phyloP scores from a whole-genome alignment of 2,888 invertebrate species.

The Antheraea yamamai region DNA sequence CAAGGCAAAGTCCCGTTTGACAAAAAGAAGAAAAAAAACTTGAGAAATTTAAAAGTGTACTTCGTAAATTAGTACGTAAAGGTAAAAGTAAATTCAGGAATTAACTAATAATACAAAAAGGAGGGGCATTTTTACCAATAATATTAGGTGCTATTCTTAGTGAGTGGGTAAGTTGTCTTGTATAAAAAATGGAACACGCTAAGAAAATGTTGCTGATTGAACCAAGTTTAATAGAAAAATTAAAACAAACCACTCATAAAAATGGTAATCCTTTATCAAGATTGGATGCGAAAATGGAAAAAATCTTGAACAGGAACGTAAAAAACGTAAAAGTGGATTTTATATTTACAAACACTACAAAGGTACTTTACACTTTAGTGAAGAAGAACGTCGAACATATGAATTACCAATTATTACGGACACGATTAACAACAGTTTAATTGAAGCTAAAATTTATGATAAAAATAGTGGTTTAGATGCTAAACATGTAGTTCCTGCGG shows the following conservation, averaged over 20 bases:
- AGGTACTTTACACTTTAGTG: conserved; percentile 31
- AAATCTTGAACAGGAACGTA: conserved; percentile 12
- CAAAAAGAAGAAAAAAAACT: not conserved
- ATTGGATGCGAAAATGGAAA: not conserved
- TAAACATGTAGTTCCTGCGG: not conserved
- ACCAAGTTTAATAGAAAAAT: not conserved
- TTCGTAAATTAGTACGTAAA: conserved; percentile 20
- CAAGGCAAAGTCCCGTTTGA: not conserved
- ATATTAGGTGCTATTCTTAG: conserved; percentile 31
- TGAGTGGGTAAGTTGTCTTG: conserved; percentile 2
- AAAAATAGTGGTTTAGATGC: not conserved
- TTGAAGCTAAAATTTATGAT: not conserved
- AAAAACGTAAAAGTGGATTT: conserved; percentile 34
- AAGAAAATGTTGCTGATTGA: not conserved
- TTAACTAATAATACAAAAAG: conserved; percentile 33
- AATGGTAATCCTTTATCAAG: not conserved
- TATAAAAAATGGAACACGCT: not conserved
- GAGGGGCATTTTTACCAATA: conserved; percentile 32
- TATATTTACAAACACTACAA: conserved; percentile 31
- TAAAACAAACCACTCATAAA: not conserved
- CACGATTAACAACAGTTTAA: not conserved
- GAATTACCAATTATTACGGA: too few species aligned
- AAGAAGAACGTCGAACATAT: conserved; percentile 22
- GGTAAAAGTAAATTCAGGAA: too few species aligned
- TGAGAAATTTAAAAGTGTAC: not conserved